Conservation (phyloP, 2,888 invertebrate species). For the Brachyptera putata region DNA sequence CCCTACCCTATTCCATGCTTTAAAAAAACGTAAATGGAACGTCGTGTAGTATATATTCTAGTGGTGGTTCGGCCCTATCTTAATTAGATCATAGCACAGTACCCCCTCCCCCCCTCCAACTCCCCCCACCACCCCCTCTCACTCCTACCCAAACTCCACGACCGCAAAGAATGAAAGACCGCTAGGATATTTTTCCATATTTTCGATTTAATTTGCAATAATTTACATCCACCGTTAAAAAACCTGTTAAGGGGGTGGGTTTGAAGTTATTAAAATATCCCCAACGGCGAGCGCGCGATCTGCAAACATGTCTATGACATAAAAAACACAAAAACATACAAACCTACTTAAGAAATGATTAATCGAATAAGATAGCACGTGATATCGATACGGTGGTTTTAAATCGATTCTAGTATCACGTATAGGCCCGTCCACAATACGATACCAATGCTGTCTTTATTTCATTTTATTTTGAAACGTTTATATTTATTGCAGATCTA, state of each 20-base stretch:
- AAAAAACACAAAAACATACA: slow-evolving; percentile 12
- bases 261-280: slow-evolving; percentile 25
- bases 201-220: slow-evolving; percentile 33
- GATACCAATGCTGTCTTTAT: neutral
- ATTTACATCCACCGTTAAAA: slow-evolving; percentile 30
- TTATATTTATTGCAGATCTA: no score
- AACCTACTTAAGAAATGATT: slow-evolving; percentile 6
- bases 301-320: slow-evolving; percentile 18
- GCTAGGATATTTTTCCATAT: slow-evolving; percentile 29
- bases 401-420: slow-evolving; percentile 10
- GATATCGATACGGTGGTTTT: slow-evolving; percentile 8
- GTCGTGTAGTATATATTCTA: slow-evolving; percentile 21
- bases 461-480: neutral
- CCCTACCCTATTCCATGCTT: neutral
- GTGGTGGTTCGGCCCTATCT: slow-evolving; percentile 28
- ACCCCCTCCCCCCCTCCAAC: slow-evolving; percentile 5
- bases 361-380: slow-evolving; percentile 14
- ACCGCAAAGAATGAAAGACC: slow-evolving; percentile 26
- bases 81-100: slow-evolving; percentile 31
- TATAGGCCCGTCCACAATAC: neutral
- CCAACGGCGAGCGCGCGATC: slow-evolving; percentile 15
- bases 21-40: slow-evolving; percentile 17
- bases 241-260: slow-evolving; percentile 21
- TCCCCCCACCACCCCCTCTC: neutral
- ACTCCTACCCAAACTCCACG: neutral